Conservation (phyloP, 2,113 vertebrate species). For the Furnarius figulus region DNA sequence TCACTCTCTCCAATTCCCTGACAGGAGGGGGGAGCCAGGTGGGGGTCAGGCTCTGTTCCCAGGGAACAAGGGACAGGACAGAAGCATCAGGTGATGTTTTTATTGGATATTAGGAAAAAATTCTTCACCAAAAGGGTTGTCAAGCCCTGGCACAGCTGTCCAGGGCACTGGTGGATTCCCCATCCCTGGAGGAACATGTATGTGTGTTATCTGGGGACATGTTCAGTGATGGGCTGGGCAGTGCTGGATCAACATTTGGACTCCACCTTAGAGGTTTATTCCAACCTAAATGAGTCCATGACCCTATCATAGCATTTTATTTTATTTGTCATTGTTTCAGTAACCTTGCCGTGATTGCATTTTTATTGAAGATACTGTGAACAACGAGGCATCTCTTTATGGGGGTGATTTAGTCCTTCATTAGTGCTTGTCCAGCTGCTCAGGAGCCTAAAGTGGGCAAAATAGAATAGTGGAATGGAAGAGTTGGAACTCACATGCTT, state of each 20-base stretch:
- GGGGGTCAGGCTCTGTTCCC: neutral
- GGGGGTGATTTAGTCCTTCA: neutral
- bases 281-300: neutral
- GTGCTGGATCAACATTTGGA: neutral
- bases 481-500: neutral
- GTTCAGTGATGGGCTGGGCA: neutral
- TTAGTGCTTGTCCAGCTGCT: neutral
- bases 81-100: neutral
- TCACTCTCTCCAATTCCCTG: neutral
- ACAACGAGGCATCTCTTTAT: neutral
- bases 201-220: neutral
- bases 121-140: neutral
- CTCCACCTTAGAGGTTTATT: neutral
- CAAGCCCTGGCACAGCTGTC: neutral
- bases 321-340: neutral
- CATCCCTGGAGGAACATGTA: neutral
- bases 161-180: neutral
- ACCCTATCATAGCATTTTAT: neutral
- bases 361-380: accelerated
- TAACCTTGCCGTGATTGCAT: neutral
- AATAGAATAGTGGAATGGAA: neutral
- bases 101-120: neutral
- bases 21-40: too few relatives aligned
- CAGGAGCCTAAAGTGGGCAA: neutral
- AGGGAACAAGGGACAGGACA: neutral